These are phyloP conservation scores for Lasiurus borealis DNA, from an alignment of 2,113 vertebrate species.

Conservation along the genomic window DNA sequence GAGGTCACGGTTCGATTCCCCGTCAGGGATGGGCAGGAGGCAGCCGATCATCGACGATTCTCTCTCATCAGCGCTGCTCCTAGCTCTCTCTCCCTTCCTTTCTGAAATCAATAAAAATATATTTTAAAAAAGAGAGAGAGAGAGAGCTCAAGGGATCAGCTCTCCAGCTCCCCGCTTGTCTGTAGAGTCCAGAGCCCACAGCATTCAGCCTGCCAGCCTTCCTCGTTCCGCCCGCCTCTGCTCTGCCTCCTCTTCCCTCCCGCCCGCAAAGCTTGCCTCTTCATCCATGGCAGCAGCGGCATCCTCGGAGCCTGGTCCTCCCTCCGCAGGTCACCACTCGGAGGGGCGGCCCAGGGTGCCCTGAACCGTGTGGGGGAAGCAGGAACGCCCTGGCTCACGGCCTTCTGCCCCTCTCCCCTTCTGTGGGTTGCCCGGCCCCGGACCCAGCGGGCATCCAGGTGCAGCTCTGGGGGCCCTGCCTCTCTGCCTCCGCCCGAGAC, in stretches of 20 bases:
- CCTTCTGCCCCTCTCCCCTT: neutral
- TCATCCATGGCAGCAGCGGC: neutral
- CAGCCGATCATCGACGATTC: too few species aligned
- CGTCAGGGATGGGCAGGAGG: too few species aligned
- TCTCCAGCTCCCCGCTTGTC: neutral
- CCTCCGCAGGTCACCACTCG: neutral
- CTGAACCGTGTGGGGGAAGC: neutral
- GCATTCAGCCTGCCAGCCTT: neutral
- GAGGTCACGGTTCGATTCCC: too few species aligned
- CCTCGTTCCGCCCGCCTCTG: neutral
- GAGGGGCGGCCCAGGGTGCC: neutral
- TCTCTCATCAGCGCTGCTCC: too few species aligned
- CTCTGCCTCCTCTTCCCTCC: neutral
- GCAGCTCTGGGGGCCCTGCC: neutral
- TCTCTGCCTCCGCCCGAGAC: conserved; percentile 14
- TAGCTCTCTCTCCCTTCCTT: too few species aligned
- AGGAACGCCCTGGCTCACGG: neutral
- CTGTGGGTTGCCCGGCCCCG: neutral
- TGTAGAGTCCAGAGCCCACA: neutral
- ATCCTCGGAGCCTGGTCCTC: neutral
- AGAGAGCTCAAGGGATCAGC: neutral
- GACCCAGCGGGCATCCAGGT: neutral
- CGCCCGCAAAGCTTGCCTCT: neutral
- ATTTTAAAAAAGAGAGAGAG: neutral
- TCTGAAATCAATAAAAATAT: too few species aligned